These are phyloP conservation scores for Drosophila teissieri DNA, from an alignment of 1,140 invertebrate species.

Conservation along the genomic window DNA sequence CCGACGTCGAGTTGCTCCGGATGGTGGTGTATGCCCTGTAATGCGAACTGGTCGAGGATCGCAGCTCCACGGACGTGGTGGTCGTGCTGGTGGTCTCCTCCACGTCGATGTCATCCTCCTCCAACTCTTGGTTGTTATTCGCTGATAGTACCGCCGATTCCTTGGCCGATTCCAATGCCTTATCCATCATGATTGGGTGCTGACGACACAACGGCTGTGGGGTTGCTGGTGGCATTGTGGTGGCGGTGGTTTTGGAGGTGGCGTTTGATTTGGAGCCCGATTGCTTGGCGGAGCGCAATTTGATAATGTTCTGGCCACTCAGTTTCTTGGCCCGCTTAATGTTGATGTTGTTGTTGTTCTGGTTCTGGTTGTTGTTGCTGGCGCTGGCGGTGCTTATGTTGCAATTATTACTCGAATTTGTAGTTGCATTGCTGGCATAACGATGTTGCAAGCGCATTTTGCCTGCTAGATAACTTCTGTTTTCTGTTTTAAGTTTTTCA, in stretches of 20 bases:
- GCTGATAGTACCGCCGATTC: not conserved
- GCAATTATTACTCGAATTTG: constrained; percentile 28
- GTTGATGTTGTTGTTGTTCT: constrained; percentile 21
- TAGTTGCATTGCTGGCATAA: constrained; percentile 43
- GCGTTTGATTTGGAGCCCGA: constrained; percentile 13
- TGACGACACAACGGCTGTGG: constrained; percentile 33
- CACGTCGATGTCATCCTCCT: constrained; percentile 12
- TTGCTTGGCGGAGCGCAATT: constrained; percentile 19
- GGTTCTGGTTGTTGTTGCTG: constrained; percentile 13
- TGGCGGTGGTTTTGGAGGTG: not conserved
- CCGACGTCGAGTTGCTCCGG: constrained; percentile 77
- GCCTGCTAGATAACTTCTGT: constrained; percentile 7
- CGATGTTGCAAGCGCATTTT: constrained; percentile 76
- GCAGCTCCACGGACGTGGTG: constrained; percentile 68
- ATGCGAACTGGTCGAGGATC: constrained; percentile 42
- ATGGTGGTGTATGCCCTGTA: constrained; percentile 60
- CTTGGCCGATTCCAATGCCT: not conserved
- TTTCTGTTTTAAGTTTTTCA: constrained; percentile 14
- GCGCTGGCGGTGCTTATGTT: not conserved
- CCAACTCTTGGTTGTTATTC: too few relatives aligned
- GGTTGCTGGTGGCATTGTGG: constrained; percentile 49
- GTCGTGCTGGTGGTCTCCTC: constrained; percentile 60
- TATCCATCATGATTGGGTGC: constrained; percentile 22
- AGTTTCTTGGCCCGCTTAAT: constrained; percentile 61
- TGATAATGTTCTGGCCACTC: constrained; percentile 48